A percentile compares a stretch with the other conserved stretches of the same genome.
phyloP scores from a whole-genome alignment of 2,797 vertebrate species.

The Merluccius polli region DNA sequence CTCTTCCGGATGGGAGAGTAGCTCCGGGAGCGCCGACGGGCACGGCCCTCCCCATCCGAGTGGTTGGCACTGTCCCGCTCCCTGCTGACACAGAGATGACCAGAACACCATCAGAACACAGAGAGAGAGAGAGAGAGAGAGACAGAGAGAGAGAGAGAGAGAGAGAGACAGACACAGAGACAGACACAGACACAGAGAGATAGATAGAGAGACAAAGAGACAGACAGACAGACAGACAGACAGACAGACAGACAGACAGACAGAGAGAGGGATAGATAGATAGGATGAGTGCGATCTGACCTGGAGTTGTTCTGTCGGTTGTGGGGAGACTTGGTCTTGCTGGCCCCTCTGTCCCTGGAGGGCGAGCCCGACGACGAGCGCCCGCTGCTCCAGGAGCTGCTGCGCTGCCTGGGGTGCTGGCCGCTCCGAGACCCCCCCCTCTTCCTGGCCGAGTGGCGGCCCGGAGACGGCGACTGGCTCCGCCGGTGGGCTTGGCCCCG shows the following conservation, averaged over 20 bases:
- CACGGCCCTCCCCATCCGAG: conserved; percentile 79
- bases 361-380: conserved; percentile 81
- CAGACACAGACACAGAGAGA: not conserved
- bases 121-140: too few species aligned
- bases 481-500: conserved; percentile 65
- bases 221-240: not conserved
- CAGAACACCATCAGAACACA: not conserved
- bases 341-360: conserved; percentile 78
- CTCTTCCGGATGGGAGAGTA: conserved; percentile 96
- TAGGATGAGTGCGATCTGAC: conserved; percentile 50
- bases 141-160: not conserved
- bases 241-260: not conserved
- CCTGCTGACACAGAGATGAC: conserved; percentile 53
- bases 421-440: conserved; percentile 77
- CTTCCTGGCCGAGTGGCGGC: conserved; percentile 75
- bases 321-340: conserved; percentile 83
- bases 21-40: conserved; percentile 92
- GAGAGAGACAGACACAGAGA: not conserved
- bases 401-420: conserved; percentile 74
- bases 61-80: conserved; percentile 87
- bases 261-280: not conserved
- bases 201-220: not conserved
- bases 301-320: conserved; percentile 83
- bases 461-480: conserved; percentile 76
- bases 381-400: conserved; percentile 88